Evolutionary conservation across 2,888 invertebrate genomes (phyloP), one percentile per base, ranked within the genome.

Genomic region (Ophion costatus): DNA sequence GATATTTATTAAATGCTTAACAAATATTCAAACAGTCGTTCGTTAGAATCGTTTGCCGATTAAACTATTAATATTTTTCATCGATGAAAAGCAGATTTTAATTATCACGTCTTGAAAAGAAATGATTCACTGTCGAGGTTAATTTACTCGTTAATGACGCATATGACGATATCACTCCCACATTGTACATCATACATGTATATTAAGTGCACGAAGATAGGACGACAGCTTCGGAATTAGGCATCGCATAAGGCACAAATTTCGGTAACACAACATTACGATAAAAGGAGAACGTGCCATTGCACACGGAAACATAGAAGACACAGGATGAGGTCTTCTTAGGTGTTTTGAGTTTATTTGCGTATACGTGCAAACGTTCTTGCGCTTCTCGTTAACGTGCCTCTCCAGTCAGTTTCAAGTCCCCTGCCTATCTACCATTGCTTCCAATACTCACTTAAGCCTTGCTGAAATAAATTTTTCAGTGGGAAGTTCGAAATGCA

Each of bases 111-210:
- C 24, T 14, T 29, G 14, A 4, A 63, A 63, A 24, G 3, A 63
- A 63, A 63, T 63, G 22, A 63, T 22, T 63, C 63, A 29, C 29
- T 24, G 63, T 59, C 59, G 59, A 59, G 59, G 59, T 20, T 9
- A 59, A 3, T 59, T 59, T 63, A 24, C 63, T 63, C 63, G 29
- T 24, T 14, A 29, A 63, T 24, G 24, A 63, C 14, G 24, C 63
- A 63, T 4, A 29, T 29, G 22, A 63, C 63, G 3, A 29, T 22
- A 29, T 63, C 63, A 14, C 10, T 22, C 1, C 10, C 4, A 24
- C 24, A 24, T 63, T 63, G 14, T 29, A 24, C 24, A 24, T 51
- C 24, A 14, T 14, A 11, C 29, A 10, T 20, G 24, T 63, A 9
- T 7, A 38, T 9, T 6, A 38, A 38, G 38, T 38, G 29, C 63